These are phyloP conservation scores for Drosophila rubida DNA, from an alignment of 2,888 invertebrate species.

Conservation along the genomic window DNA sequence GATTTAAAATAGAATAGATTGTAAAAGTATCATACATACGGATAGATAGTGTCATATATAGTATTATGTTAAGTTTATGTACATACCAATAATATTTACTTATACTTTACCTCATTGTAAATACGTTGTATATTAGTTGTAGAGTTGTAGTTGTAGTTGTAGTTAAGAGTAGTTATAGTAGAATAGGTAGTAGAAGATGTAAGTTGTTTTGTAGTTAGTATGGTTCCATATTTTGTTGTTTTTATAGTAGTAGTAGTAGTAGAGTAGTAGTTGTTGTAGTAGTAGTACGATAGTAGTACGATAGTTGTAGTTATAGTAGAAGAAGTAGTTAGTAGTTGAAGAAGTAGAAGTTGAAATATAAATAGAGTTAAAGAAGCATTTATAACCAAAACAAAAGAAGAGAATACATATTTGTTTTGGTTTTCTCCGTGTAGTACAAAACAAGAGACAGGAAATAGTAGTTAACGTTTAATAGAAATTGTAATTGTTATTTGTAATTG, in stretches of 20 bases:
- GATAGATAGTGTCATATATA: constrained; percentile 33
- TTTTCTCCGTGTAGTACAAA: constrained; percentile 22
- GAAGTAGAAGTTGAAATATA: constrained; percentile 70
- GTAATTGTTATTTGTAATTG: constrained; percentile 6
- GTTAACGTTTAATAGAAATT: constrained; percentile 20
- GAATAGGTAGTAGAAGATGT: constrained; percentile 82
- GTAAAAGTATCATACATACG: constrained; percentile 3
- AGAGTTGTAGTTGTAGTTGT: constrained; percentile 56
- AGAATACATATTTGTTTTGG: constrained; percentile 11
- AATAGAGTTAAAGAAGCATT: constrained; percentile 75
- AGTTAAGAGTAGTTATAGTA: constrained; percentile 52
- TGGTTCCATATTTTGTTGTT: constrained; percentile 77
- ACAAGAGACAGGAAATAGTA: constrained; percentile 54
- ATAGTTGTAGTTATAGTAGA: constrained; percentile 66
- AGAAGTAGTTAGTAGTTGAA: constrained; percentile 64
- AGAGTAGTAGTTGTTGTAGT: constrained; percentile 53
- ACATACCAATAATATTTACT: constrained; percentile 64
- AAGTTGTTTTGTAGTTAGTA: constrained; percentile 82
- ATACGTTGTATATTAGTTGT: constrained; percentile 79
- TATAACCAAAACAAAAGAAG: constrained; percentile 76
- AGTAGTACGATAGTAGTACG: constrained; percentile 60
- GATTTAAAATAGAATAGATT: constrained; percentile 10
- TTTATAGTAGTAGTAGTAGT: constrained; percentile 55
- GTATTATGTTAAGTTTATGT: constrained; percentile 15
- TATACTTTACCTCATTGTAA: constrained; percentile 84